Conservation (phyloP, 2,888 invertebrate genomes). For the Gisinianus flammeolus region DNA sequence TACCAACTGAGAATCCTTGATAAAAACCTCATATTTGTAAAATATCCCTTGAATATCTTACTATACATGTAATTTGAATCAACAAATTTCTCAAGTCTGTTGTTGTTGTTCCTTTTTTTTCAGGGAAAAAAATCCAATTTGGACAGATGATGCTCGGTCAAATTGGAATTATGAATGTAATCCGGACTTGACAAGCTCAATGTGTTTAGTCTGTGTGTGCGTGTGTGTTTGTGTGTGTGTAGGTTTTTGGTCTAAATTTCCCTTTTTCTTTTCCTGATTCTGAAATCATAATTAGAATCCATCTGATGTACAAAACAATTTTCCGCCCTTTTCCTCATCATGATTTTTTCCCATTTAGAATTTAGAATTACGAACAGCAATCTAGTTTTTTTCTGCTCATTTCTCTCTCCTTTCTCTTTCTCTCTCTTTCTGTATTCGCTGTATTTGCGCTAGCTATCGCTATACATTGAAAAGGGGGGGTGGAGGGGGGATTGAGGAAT, state of each 20-base stretch:
- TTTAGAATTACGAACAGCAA: slow-evolving; percentile 18
- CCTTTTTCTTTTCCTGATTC: neutral
- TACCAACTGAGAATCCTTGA: too few relatives aligned
- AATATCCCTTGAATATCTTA: too few relatives aligned
- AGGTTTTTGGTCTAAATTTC: too few relatives aligned
- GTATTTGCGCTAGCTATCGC: too few relatives aligned
- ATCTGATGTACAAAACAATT: slow-evolving; percentile 11
- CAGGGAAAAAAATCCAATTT: neutral
- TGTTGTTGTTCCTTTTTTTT: neutral
- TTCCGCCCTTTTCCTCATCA: slow-evolving; percentile 19
- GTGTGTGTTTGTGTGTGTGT: neutral
- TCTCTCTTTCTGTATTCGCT: neutral
- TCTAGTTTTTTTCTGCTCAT: slow-evolving; percentile 28
- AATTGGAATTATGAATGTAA: neutral
- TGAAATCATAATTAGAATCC: slow-evolving; percentile 30
- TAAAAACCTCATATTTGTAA: too few relatives aligned
- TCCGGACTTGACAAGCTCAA: slow-evolving; percentile 4
- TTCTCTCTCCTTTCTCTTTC: neutral
- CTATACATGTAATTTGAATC: too few relatives aligned
- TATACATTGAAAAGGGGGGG: too few relatives aligned
- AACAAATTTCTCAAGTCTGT: too few relatives aligned
- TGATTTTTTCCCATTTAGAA: slow-evolving; percentile 4
- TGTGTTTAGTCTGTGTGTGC: too few relatives aligned
- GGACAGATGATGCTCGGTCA: neutral
- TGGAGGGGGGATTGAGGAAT: too few relatives aligned